Percentiles rank a stretch among this genome's conserved stretches.
Evolutionary conservation across 2,113 vertebrate genomes (phyloP).

Genomic region (Entomyzon cyanotis): DNA sequence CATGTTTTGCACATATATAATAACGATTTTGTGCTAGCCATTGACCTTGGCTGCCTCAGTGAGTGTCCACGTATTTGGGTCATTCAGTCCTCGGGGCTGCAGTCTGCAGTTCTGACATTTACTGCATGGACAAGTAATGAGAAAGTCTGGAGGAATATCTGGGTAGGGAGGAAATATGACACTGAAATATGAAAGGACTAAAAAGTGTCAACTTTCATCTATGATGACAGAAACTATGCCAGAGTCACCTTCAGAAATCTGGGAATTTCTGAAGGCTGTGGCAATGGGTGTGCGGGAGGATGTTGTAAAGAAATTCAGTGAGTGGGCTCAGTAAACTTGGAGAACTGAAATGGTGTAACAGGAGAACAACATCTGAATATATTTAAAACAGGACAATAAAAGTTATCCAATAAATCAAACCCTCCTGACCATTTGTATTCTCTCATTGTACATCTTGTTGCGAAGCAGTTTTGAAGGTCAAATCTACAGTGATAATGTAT

Average conservation of each 20-base stretch:
- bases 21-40: not conserved
- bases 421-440: not conserved
- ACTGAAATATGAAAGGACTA: not conserved
- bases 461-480: not conserved
- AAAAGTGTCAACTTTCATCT: not conserved
- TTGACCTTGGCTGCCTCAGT: not conserved
- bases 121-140: not conserved
- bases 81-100: not conserved
- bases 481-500: not conserved
- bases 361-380: not conserved
- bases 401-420: not conserved
- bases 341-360: not conserved
- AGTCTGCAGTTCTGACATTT: not conserved
- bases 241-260: not conserved
- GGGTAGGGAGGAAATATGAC: not conserved
- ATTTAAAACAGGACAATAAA: not conserved
- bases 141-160: not conserved
- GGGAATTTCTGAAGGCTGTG: not conserved
- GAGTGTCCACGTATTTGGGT: not conserved
- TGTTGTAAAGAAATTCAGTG: not conserved
- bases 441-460: not conserved
- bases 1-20: accelerated
- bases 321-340: not conserved
- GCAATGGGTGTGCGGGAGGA: not conserved
- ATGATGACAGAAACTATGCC: not conserved